Conservation (phyloP, 2,113 vertebrate genomes). For the Sitta europaea region DNA sequence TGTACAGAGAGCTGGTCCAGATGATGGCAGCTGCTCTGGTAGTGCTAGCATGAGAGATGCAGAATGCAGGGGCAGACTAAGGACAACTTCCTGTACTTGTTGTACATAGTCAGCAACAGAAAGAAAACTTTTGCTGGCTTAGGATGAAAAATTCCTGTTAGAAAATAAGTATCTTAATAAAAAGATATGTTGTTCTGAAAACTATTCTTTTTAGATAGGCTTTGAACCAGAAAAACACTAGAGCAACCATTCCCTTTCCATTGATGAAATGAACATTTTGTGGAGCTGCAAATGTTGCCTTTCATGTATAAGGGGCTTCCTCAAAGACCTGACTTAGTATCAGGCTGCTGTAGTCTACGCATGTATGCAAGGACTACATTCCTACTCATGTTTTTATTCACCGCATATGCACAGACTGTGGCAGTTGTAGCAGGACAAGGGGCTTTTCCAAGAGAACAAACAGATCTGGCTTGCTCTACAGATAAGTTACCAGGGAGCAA, state of each 20-base stretch:
- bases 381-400: not conserved
- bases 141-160: not conserved
- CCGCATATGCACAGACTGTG: fast-evolving
- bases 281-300: not conserved
- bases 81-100: not conserved
- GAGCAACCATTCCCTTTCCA: not conserved
- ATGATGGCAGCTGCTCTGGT: not conserved
- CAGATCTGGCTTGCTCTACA: not conserved
- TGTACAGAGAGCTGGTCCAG: not conserved
- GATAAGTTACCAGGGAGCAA: not conserved
- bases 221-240: not conserved
- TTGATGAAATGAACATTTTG: not conserved
- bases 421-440: not conserved
- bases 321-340: not conserved
- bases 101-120: not conserved
- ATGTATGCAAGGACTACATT: fast-evolving
- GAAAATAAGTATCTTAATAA: not conserved
- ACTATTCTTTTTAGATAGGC: not conserved
- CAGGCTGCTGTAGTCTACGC: not conserved
- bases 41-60: not conserved
- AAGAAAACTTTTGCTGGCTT: not conserved
- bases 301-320: not conserved
- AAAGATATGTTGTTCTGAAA: not conserved
- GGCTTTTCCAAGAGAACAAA: not conserved
- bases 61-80: not conserved